A percentile compares a stretch with the other conserved stretches of the same genome.
Evolutionary conservation across 1,140 invertebrate genomes (phyloP).

Genomic region (Papilio xuthus): DNA sequence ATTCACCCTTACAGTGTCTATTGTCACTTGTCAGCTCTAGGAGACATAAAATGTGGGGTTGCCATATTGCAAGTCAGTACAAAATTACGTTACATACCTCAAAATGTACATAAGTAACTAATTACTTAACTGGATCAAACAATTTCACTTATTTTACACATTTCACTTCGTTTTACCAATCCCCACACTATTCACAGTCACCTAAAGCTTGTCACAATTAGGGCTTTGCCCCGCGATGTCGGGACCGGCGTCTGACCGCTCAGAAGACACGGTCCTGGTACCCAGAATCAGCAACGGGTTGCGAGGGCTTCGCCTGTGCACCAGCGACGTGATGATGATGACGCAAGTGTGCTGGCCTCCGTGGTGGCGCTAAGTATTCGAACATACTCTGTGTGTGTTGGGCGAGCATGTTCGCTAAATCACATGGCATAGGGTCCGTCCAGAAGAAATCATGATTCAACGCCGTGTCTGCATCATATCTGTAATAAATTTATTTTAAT

Average conservation of each 20-base stretch:
- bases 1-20: no score
- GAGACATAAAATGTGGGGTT: no score
- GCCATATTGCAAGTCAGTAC: no score
- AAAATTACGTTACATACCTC: no score
- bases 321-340: slow-evolving; percentile 86
- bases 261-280: slow-evolving; percentile 91
- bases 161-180: background rate
- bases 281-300: slow-evolving; percentile 84
- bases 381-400: slow-evolving; percentile 98
- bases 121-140: no score
- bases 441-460: slow-evolving; percentile 99
- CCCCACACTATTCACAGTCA: background rate
- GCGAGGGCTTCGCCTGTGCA: slow-evolving; percentile 80
- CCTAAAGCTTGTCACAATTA: background rate
- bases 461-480: slow-evolving; percentile 94
- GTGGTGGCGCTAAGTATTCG: slow-evolving; percentile 94
- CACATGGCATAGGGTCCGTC: slow-evolving; percentile 97
- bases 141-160: no score
- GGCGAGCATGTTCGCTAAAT: slow-evolving; percentile 95
- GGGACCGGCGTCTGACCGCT: slow-evolving; percentile 31
- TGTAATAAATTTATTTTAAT: slow-evolving; percentile 35
- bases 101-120: no score
- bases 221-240: slow-evolving; percentile 1
- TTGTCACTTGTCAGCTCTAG: no score
- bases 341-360: slow-evolving; percentile 86